Evolutionary conservation across 2,888 invertebrate genomes (phyloP).

Genomic region (Patella caerulea): DNA sequence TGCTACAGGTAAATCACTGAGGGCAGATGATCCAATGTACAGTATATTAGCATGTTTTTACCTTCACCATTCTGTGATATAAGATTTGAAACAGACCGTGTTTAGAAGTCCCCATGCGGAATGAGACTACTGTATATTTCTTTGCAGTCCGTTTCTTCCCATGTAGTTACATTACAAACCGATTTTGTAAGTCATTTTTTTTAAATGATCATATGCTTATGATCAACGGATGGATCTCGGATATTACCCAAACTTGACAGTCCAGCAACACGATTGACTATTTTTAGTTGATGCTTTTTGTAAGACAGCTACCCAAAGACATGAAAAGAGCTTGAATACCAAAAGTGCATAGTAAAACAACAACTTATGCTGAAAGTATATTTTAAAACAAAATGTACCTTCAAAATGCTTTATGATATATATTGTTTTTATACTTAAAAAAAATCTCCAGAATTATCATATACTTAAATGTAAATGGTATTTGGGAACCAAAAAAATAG

Average conservation of each 20-base stretch:
- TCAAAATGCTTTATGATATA: not conserved
- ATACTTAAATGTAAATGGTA: not conserved
- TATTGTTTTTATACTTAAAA: not conserved
- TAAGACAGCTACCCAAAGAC: slow-evolving; percentile 4
- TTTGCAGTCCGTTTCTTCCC: too few relatives aligned
- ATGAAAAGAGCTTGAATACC: not conserved
- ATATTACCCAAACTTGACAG: slow-evolving; percentile 1
- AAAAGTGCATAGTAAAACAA: slow-evolving; percentile 4
- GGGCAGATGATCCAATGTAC: not conserved
- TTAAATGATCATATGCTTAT: too few relatives aligned
- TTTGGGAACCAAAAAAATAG: slow-evolving; percentile 22
- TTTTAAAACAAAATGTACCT: not conserved
- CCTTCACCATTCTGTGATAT: not conserved
- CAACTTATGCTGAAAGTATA: slow-evolving; percentile 3
- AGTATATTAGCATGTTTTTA: not conserved
- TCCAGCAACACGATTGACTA: not conserved
- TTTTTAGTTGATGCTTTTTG: slow-evolving; percentile 3
- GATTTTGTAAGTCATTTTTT: too few relatives aligned
- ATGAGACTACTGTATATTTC: too few relatives aligned
- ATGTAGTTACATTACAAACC: too few relatives aligned
- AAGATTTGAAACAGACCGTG: not conserved
- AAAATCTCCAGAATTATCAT: not conserved
- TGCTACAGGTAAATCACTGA: not conserved
- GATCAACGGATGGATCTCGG: not conserved
- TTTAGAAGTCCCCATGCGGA: not conserved